Base-by-base conservation (phyloP, 2,797 vertebrate species). In the Cossypha caffra region DNA sequence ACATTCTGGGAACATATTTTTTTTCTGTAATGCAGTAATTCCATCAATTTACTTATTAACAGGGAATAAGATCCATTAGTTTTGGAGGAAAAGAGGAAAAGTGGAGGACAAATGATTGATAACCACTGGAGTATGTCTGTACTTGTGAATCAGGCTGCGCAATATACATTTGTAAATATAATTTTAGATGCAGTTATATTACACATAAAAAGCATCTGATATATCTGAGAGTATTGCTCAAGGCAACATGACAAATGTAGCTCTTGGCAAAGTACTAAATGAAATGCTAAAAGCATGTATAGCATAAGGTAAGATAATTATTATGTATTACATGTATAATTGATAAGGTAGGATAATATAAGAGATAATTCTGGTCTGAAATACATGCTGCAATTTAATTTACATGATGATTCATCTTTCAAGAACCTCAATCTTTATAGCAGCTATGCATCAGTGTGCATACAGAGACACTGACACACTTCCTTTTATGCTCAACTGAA, bases 271-370 rank as follows among this genome's bases (percentile, higher is more conserved):
- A 71, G 16, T 42, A 83, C 47, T 66, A 86, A 67, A 42, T 35
- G 31, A 89, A 73, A 92, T 37, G 35, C 2, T 67, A 76, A 24
- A 2, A 4, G 37, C 7, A 18, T 0, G 0, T 16, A 9, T 19
- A 48, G 4, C 16, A 8, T 35, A 45, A 55, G 13, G 25, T 63
- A 25, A 76, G 40, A 67, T 42, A 68, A 43, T 5, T 47, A 45
- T 23, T 45, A 45, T 23, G 11, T 45, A 45, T 45, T 45, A 45
- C 21, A 45, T 45, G 13, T 45, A 23, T 45, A 13, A 45, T 45
- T 45, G 23, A 45, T 13, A 45, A 45, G 43, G 45, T 45, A 45
- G 13, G 45, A 45, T 23, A 45, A 45, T 45, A 45, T 13, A 45
- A 23, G 25, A 73, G 43, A 67, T 42, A 68, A 40, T 5, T 50